These are phyloP conservation scores for Drosophila lowei DNA, from an alignment of 1,140 invertebrate genomes.

Conservation along the genomic window DNA sequence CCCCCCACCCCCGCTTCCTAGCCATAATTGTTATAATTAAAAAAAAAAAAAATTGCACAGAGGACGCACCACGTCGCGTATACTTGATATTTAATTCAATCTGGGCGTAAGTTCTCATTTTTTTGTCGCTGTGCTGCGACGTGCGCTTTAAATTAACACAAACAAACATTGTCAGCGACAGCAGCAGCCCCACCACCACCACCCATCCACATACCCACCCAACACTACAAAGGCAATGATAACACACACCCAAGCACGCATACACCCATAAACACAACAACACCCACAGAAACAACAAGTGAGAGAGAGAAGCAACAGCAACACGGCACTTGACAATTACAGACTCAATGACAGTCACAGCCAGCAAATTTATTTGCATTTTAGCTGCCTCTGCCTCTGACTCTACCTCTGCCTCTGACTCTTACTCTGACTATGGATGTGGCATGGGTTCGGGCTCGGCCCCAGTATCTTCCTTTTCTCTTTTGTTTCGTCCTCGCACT, in stretches of 20 bases:
- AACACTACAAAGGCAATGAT: constrained; percentile 27
- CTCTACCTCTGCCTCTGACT: constrained; percentile 22
- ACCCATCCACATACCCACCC: constrained; percentile 1
- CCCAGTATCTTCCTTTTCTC: too few species aligned
- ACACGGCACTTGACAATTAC: constrained; percentile 75
- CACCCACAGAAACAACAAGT: constrained; percentile 39
- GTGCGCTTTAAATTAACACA: constrained; percentile 76
- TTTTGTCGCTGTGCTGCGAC: constrained; percentile 52
- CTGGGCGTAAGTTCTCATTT: constrained; percentile 67
- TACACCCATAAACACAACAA: constrained; percentile 23
- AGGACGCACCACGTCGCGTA: constrained; percentile 50
- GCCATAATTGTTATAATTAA: too few species aligned
- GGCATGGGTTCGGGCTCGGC: too few species aligned
- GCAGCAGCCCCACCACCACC: constrained; percentile 28
- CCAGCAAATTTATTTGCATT: constrained; percentile 77
- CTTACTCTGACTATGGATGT: too few species aligned
- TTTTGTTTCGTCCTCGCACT: constrained; percentile 8
- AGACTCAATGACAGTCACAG: constrained; percentile 78
- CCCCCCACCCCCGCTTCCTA: too few species aligned
- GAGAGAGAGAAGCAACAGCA: constrained; percentile 38
- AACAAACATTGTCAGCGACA: constrained; percentile 72
- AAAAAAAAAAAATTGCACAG: too few species aligned
- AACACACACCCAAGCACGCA: constrained; percentile 14
- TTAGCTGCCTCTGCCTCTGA: constrained; percentile 49
- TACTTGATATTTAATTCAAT: constrained; percentile 78